phyloP scores from a whole-genome alignment of 1,140 invertebrate species.

The Plutomurus gul region DNA sequence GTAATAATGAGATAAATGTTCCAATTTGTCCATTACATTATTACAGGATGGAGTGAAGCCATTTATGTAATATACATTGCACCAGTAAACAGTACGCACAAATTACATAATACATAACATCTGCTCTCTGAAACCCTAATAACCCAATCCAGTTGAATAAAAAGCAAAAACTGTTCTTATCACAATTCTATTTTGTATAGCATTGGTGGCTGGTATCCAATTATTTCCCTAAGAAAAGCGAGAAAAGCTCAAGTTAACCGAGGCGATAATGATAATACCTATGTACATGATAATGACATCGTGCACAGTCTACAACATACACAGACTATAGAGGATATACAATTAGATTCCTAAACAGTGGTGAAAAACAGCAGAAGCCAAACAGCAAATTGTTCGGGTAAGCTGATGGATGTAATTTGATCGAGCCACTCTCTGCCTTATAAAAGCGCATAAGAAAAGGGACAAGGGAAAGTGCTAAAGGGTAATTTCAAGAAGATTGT shows the following conservation, averaged over 20 bases:
- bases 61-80: too few relatives aligned
- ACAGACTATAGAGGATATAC: too few relatives aligned
- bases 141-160: not conserved
- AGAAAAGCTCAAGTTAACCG: not conserved
- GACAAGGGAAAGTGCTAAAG: constrained; percentile 19
- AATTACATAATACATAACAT: not conserved
- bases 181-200: not conserved
- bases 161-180: not conserved
- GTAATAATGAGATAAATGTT: too few relatives aligned
- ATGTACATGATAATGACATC: constrained; percentile 16
- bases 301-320: too few relatives aligned
- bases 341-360: too few relatives aligned
- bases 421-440: too few relatives aligned
- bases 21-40: too few relatives aligned
- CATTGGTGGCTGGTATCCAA: not conserved
- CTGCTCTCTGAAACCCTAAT: not conserved
- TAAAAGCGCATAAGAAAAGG: not conserved
- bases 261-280: constrained; percentile 25
- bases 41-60: too few relatives aligned
- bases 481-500: not conserved
- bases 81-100: not conserved
- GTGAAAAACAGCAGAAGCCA: not conserved
- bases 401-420: not conserved
- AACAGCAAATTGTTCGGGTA: constrained; percentile 1
- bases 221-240: constrained; percentile 1